Evolutionary conservation across 2,113 vertebrate species (phyloP), one percentile per base, ranked within the genome.

Genomic region (Microcebus tavaratra): DNA sequence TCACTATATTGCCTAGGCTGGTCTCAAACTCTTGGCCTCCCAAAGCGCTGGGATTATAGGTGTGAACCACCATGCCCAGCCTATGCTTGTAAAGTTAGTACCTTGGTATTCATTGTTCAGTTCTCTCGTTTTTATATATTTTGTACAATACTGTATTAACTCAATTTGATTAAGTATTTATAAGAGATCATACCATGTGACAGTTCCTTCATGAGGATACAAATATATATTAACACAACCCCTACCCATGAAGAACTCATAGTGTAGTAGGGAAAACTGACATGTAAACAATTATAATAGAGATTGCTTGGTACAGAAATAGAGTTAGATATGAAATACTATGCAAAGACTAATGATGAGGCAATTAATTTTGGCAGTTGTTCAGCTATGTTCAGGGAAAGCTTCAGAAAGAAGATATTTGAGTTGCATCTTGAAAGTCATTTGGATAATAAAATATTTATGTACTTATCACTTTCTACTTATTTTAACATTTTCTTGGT

Each of bases 371-470:
- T 48, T 63, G 29, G 70, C 57, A 63, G 3, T 81, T 78, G 34
- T 73, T 76, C 57, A 92, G 34, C 29, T 20, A 53, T 61, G 5
- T 78, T 63, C 45, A 94, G 18, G 18, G 34, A 95, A 90, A 73
- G 53, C 72, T 72, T 55, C 6, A 89, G n/a, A 83, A 75, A 67
- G 39, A 68, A 70, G 8, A 31, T 70, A 57, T 59, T 96, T 42
- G 53, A 81, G 25, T 86, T 65, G 17, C 21, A 80, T 59, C 39
- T 48, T 95, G 36, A 90, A 93, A 85, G 57, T 91, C 67, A 76
- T 82, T 94, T 87, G 82, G 11, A 87, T 61, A 76, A 59, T 67
- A 25, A 91, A 87, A 87, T 91, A 50, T 76, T 27, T 95, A 34
- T 68, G 36, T 87, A 31, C 45, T 90, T 18, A 42, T 72, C 50